These are phyloP conservation scores for Megalurothrips usitatus DNA, from an alignment of 2,888 invertebrate species.

Conservation along the genomic window DNA sequence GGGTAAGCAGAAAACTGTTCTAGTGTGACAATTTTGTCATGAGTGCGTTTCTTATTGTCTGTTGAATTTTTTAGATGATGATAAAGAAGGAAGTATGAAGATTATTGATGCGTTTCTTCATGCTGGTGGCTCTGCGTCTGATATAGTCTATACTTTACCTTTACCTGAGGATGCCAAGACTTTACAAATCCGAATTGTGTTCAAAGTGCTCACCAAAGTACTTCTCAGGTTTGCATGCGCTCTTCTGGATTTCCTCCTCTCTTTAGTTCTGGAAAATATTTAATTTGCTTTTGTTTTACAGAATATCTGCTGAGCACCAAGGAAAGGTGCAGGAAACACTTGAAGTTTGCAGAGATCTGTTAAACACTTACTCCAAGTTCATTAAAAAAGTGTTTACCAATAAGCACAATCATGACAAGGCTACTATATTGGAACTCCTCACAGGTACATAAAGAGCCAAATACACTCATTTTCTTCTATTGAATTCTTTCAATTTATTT, in stretches of 20 bases:
- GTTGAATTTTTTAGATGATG: not conserved
- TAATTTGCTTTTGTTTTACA: not conserved
- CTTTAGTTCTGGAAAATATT: not conserved
- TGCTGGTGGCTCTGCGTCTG: not conserved
- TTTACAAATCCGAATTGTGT: not conserved
- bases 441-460: not conserved
- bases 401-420: not conserved
- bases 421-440: not conserved
- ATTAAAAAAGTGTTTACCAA: not conserved
- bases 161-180: not conserved
- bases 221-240: not conserved
- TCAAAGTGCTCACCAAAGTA: not conserved
- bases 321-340: not conserved
- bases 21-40: not conserved
- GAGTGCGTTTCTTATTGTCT: not conserved
- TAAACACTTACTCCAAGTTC: not conserved
- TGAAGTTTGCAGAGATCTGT: not conserved
- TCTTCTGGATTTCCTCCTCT: not conserved
- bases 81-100: not conserved
- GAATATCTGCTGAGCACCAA: not conserved
- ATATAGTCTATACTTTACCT: not conserved
- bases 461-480: not conserved
- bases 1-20: no score
- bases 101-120: not conserved
- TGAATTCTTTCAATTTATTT: not conserved